Base-by-base conservation (phyloP, 2,113 vertebrate species). In the Gorsachius goisagi region DNA sequence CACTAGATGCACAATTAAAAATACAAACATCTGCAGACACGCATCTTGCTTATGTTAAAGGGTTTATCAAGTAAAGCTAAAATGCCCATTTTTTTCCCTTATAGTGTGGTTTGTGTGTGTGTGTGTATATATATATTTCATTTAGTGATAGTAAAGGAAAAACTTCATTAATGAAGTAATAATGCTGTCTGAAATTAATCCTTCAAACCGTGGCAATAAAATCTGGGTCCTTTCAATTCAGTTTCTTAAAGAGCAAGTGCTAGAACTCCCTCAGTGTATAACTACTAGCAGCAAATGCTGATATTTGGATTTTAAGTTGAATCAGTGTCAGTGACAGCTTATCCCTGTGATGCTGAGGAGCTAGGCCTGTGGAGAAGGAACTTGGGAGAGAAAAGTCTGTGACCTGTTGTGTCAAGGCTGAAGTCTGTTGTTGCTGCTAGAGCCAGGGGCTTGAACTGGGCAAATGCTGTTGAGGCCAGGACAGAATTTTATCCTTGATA, bases 61-160 rank as follows among this genome's bases (percentile, higher is more conserved):
- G 30, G 15, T 15, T 63, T 32, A 58, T 67, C 20, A 45, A 62
- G 41, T n/a, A 28, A 52, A 63, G 18, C 55, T 81, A 33, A 74
- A 79, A 32, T 56, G 6, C 6, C 9, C 24, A 0, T 12, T 35
- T 47, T 20, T 27, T 5, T 11, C 3, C 33, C 22, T 59, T 50
- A 6, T 1, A 50, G 19, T 35, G 39, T 26, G 1, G 20, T 84
- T 71, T 58, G 6, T 80, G 7, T 47, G 2, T 58, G 6, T 80
- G 7, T 47, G 2, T 73, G 2, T 50, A 3, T 39, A 28, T 62
- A 16, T 64, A 3, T 22, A 3, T 44, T 72, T 33, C 23, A 60
- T 66, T 78, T 58, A 32, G 27, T 35, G 49, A 53, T 2, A 15
- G 3, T 59, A 33, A 72, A 84, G 53, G 33, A 44, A 49, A 69